These are phyloP conservation scores for Phania funesta DNA, from an alignment of 2,888 invertebrate species.

Conservation along the genomic window DNA sequence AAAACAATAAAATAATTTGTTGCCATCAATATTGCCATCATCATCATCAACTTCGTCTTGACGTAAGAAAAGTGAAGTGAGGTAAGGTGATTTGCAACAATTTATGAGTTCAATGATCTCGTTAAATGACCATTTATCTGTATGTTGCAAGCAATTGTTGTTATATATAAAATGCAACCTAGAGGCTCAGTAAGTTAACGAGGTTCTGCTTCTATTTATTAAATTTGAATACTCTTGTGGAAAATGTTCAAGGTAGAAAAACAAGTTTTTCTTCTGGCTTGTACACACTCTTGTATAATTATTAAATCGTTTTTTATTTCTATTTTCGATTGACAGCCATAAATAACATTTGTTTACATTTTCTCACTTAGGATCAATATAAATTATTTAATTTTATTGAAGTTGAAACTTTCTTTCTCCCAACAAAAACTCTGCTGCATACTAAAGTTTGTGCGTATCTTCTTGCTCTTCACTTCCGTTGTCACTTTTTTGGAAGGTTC, in stretches of 20 bases:
- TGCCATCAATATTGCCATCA: no score
- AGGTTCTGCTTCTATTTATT: neutral
- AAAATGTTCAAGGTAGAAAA: no score
- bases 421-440: conserved; percentile 2
- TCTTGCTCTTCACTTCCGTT: neutral
- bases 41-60: neutral
- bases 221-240: no score
- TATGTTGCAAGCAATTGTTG: neutral
- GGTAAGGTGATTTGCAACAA: conserved; percentile 21
- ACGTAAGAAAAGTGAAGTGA: neutral
- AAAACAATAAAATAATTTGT: neutral
- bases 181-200: neutral
- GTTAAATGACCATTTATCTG: neutral
- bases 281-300: no score
- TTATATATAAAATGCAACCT: conserved; percentile 2
- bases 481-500: conserved; percentile 9
- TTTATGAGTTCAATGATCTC: conserved; percentile 35
- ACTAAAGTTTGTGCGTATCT: conserved; percentile 5
- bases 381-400: conserved; percentile 44
- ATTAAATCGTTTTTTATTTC: no score
- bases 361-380: conserved; percentile 18
- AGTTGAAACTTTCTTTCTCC: conserved; percentile 36
- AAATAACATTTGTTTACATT: conserved; percentile 41
- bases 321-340: conserved; percentile 31
- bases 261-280: no score